A percentile compares a stretch with the other conserved stretches of the same genome.
phyloP scores from a whole-genome alignment of 2,888 invertebrate species.

The Scrobipalpa atriplicella region DNA sequence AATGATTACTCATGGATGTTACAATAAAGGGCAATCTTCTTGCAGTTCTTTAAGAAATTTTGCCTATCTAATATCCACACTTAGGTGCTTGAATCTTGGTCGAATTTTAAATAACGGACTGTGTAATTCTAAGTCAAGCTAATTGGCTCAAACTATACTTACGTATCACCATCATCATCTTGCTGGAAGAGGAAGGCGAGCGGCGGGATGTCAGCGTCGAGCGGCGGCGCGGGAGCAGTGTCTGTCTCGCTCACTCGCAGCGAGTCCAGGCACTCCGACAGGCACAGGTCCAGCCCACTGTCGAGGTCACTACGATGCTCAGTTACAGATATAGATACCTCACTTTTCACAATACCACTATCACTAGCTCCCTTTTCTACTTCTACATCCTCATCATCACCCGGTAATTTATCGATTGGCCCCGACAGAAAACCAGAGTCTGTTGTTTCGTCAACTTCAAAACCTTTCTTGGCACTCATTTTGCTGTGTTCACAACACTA shows the following conservation, averaged over 20 bases:
- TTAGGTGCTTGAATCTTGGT: too few relatives aligned
- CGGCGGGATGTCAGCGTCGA: slow-evolving; percentile 59
- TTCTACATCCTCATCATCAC: slow-evolving; percentile 42
- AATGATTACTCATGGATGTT: too few relatives aligned
- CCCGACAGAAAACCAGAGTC: slow-evolving; percentile 73
- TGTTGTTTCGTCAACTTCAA: slow-evolving; percentile 59
- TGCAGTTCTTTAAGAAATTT: too few relatives aligned
- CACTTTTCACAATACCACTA: slow-evolving; percentile 46
- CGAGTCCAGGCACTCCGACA: slow-evolving; percentile 85
- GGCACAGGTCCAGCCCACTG: slow-evolving; percentile 83
- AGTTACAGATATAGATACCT: slow-evolving; percentile 37
- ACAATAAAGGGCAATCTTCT: too few relatives aligned
- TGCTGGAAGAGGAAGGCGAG: slow-evolving; percentile 88
- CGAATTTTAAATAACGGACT: too few relatives aligned
- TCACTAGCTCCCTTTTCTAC: slow-evolving; percentile 27
- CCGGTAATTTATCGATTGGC: slow-evolving; percentile 48
- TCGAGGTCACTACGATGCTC: slow-evolving; percentile 68
- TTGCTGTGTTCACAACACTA: slow-evolving; percentile 36
- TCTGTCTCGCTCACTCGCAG: slow-evolving; percentile 61
- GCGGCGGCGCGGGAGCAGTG: slow-evolving; percentile 39
- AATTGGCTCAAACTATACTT: too few relatives aligned
- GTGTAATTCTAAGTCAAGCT: too few relatives aligned
- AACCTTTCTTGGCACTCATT: slow-evolving; percentile 74
- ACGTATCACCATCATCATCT: slow-evolving; percentile 95
- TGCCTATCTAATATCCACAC: too few relatives aligned